Base-by-base conservation (phyloP, 2,113 vertebrate genomes). In the Zosterops borbonicus region DNA sequence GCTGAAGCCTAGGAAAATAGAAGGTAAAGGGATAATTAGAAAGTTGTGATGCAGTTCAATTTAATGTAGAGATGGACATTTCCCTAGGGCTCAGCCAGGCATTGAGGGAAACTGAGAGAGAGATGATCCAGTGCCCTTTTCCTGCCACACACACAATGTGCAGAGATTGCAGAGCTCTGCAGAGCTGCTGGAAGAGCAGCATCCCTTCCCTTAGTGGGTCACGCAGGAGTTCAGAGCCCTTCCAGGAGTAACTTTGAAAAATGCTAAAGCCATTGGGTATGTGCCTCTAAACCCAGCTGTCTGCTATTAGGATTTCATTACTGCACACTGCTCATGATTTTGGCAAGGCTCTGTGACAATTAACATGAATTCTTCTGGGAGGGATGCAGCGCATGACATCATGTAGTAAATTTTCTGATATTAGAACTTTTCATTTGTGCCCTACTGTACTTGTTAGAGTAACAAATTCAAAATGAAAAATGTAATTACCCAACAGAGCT, bases 261-360 rank as follows among this genome's bases (percentile, higher is more conserved):
- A 35, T 7, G 29, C 23, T 82, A 25, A 89, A 84, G 58, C 46
- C 55, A 21, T 75, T 58, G 65, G 44, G 69, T 52, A 37, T 46
- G 46, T 1, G 44, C 62, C 92, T 93, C 95, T 73, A 83, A 87
- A 88, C 7, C 41, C 92, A 96, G 88, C 94, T 97, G 94, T 82
- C 94, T 93, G 90, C 92, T 95, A 91, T 97, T 97, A 97, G 85
- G 42, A 95, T 92, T 97, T 96, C 94, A 96, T 92, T 96, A 94
- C 88, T 89, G 93, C 44, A 15, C 75, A 55, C 91, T 80, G 79
- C 93, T 96, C 80, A 64, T 78, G 94, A 92, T 83, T 94, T 95
- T 96, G 96, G 95, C 95, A 96, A 22, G 29, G 83, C 87, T 50
- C 35, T 82, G 95, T 95, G 97, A 98, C 96, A 97, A 96, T 95